Evolutionary conservation across 2,113 vertebrate species (phyloP).

Genomic region (Hemichromis elongatus): DNA sequence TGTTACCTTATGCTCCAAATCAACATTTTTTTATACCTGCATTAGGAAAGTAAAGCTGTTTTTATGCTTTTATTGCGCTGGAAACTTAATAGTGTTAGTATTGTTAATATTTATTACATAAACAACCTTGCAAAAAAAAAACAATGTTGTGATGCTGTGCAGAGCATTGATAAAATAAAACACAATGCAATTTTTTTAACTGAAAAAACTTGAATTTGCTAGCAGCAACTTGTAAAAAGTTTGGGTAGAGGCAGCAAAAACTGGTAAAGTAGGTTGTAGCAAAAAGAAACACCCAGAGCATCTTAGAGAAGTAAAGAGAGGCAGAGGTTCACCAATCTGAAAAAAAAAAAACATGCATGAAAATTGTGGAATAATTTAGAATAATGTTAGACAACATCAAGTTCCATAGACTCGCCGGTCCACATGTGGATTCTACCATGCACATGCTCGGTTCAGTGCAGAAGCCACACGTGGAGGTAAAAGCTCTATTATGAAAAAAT

Average conservation of each 20-base stretch:
- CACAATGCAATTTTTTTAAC: background rate
- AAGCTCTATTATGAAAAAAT: background rate
- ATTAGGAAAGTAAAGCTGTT: background rate
- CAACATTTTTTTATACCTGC: background rate
- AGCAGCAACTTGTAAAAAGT: background rate
- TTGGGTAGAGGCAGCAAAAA: background rate
- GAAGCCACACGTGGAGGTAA: background rate
- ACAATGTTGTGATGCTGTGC: background rate
- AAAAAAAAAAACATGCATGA: background rate
- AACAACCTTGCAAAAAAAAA: background rate
- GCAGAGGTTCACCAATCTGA: background rate
- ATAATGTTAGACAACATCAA: background rate
- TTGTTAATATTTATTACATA: too few relatives aligned
- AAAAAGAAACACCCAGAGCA: background rate
- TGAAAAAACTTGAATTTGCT: accelerated
- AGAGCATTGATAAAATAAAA: background rate
- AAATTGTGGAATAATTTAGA: background rate
- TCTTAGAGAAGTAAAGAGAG: background rate
- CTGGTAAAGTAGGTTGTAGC: background rate
- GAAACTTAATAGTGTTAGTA: accelerated
- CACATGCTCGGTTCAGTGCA: background rate
- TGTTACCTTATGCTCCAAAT: background rate
- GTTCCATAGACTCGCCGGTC: background rate
- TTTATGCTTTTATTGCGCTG: background rate
- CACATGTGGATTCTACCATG: too few relatives aligned